These are phyloP conservation scores for Chaetoderma sp. DNA, from an alignment of 2,888 invertebrate species.

Conservation along the genomic window DNA sequence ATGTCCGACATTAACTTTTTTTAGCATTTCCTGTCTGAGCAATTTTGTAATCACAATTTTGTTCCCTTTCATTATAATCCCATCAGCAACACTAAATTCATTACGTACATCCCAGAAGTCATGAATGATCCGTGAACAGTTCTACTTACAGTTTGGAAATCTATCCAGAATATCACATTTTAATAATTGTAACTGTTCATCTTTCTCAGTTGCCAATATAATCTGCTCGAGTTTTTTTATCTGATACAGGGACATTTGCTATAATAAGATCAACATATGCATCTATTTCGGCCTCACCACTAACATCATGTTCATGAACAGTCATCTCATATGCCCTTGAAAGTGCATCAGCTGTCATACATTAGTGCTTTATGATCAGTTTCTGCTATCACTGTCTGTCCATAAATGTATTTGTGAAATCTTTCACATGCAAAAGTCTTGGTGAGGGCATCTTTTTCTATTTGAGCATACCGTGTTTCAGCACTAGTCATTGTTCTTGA, in stretches of 20 bases:
- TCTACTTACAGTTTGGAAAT: constrained; percentile 10
- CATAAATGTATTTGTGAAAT: constrained; percentile 11
- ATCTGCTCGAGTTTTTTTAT: constrained; percentile 29
- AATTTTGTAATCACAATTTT: not conserved
- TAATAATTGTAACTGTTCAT: not conserved
- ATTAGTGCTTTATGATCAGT: constrained; percentile 23
- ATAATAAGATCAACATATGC: constrained; percentile 30
- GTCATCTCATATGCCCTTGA: not conserved
- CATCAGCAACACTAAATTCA: constrained; percentile 7
- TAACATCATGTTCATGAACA: not conserved
- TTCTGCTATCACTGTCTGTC: constrained; percentile 5
- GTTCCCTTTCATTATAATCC: constrained; percentile 8
- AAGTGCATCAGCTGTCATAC: not conserved
- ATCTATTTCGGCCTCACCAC: constrained; percentile 10
- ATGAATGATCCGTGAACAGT: constrained; percentile 7
- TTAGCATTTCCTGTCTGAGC: constrained; percentile 17
- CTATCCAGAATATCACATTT: constrained; percentile 4
- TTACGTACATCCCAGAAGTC: constrained; percentile 22
- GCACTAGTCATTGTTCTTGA: constrained; percentile 7
- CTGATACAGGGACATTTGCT: constrained; percentile 24
- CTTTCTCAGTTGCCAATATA: constrained; percentile 16
- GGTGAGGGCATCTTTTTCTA: constrained; percentile 21
- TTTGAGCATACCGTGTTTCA: constrained; percentile 17
- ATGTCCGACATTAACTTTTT: constrained; percentile 27
- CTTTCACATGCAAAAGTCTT: not conserved